Evolutionary conservation across 2,888 invertebrate species (phyloP).

Genomic region (Dolichopus griseipennis): DNA sequence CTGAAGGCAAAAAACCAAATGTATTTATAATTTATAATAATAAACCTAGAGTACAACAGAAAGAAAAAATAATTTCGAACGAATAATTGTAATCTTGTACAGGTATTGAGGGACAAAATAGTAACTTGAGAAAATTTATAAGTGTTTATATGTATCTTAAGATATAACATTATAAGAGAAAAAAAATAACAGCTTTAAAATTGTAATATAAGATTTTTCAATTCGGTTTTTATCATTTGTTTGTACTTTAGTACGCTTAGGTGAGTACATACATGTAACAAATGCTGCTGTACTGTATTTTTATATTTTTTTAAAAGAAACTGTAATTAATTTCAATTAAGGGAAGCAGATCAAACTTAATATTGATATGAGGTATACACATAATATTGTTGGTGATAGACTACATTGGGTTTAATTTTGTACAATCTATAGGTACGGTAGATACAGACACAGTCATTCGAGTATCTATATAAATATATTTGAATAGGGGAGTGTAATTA

Average conservation of each 20-base stretch:
- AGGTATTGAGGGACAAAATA: not conserved
- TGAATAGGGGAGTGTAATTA: too few species aligned
- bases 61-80: not conserved
- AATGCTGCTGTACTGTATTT: too few species aligned
- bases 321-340: too few species aligned
- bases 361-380: too few species aligned
- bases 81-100: not conserved
- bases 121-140: not conserved
- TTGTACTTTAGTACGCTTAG: not conserved
- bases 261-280: too few species aligned
- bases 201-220: not conserved
- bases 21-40: not conserved
- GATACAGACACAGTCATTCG: too few species aligned
- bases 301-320: too few species aligned
- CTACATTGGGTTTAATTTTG: too few species aligned
- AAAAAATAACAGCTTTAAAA: not conserved
- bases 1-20: not conserved
- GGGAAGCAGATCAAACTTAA: too few species aligned
- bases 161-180: not conserved
- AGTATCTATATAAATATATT: too few species aligned
- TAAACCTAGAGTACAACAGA: not conserved
- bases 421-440: too few species aligned
- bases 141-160: not conserved
- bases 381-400: too few species aligned
- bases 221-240: not conserved